Evolutionary conservation across 2,113 vertebrate species (phyloP).

Genomic region (Piprites chloris): DNA sequence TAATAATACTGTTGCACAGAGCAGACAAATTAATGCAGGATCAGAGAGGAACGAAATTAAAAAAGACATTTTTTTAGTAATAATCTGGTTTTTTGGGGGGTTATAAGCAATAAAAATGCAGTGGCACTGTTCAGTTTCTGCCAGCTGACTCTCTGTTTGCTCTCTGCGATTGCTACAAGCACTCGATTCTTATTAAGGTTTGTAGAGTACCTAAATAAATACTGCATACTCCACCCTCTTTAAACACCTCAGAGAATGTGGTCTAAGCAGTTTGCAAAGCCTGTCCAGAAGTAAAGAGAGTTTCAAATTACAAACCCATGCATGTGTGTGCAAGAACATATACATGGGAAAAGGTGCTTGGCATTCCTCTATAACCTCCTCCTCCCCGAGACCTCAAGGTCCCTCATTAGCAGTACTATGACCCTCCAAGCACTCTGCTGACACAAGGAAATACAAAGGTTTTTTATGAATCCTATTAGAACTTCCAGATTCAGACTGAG

Average conservation of each 20-base stretch:
- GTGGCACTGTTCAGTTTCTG: constrained; percentile 30
- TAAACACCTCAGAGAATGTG: constrained; percentile 74
- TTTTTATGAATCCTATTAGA: neutral
- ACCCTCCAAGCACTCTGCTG: neutral
- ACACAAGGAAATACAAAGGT: neutral
- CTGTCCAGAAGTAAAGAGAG: constrained; percentile 66
- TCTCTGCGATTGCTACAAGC: constrained; percentile 58
- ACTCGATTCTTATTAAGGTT: constrained; percentile 65
- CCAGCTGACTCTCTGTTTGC: constrained; percentile 54
- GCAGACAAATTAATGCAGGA: constrained; percentile 15
- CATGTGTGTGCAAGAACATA: constrained; percentile 56
- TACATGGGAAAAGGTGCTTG: constrained; percentile 48
- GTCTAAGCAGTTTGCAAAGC: constrained; percentile 73
- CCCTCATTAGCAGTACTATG: neutral
- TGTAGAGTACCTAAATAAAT: constrained; percentile 66
- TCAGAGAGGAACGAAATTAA: constrained; percentile 40
- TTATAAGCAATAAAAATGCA: constrained; percentile 32
- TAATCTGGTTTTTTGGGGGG: neutral
- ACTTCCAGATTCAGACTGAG: neutral
- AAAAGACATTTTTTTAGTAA: constrained; percentile 45
- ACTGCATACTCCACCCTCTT: constrained; percentile 70
- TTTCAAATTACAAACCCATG: constrained; percentile 64
- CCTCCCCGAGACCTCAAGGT: constrained; percentile 29
- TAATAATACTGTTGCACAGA: constrained; percentile 24
- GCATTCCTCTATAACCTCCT: constrained; percentile 43